Evolutionary conservation across 1,140 invertebrate genomes (phyloP), one percentile per base, ranked within the genome.

Genomic region (Heliconius nattereri): DNA sequence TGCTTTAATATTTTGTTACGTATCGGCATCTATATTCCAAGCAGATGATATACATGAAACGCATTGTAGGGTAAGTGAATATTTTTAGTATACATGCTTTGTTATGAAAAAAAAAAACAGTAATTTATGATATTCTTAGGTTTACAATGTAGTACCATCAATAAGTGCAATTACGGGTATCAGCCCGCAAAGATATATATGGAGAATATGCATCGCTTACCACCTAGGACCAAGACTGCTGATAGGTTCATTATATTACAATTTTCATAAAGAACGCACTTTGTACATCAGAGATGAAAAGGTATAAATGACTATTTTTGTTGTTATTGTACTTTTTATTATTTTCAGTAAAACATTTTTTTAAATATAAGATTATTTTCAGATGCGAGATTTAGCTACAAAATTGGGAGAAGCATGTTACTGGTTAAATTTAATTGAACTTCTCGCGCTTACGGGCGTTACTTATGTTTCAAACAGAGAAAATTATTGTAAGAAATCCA

Each of bases 401-500:
- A 95, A 96, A 84, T 94, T 98, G 87, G 95, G 98, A 52, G 96
- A 96, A 82, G 91, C 97, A 32, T 97, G 97, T 85, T 98, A 98
- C 89, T 98, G 97, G 97, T 95, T 97, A 79, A 98, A 98, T 94
- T 96, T 97, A 81, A 95, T 97, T 86, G 98, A 98, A 95, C 96
- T 98, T 80, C 96, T 96, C 74, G 96, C 97, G 57, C 95, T 98
- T 16, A 97, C 97, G 85, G 98, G 98, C 71, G 98, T 98, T 20
- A 98, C 98, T 20, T 98, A 98, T 92, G 97, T 99, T 90, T 98
- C 98, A 49, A 98, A 98, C 93, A 96, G 96, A 90, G 98, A 98
- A 95, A 99, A 99, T 94, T 99, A 98, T 95, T 97, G 98, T 98
- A 95, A 97, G 97, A 97, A 23, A 57, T 13, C 40, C 13, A 16